Base-by-base conservation (phyloP, 2,113 vertebrate species). In the Astur gentilis region DNA sequence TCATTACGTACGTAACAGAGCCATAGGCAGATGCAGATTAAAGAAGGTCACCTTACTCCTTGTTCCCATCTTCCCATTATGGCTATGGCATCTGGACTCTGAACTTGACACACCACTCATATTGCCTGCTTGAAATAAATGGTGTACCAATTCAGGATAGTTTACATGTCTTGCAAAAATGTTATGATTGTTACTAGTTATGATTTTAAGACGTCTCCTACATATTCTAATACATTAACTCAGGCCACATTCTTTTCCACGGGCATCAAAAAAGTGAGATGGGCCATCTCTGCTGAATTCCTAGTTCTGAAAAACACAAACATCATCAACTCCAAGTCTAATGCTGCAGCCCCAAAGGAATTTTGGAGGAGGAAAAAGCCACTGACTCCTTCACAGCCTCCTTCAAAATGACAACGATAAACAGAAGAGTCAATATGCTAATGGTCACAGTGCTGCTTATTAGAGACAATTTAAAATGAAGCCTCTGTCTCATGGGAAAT, bases 351-450 rank as follows among this genome's bases (percentile, higher is more conserved):
- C 65, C 57, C 75, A 69, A 65, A 76, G 78, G 93, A 94, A 96
- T 91, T 90, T 21, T 69, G 70, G 62, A 87, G 78, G 49, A 85
- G 70, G 50, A 87, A 93, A 83, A 82, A 93, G 82, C 9, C 52
- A 91, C 50, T 38, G 70, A 90, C 81, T 96, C 90, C 94, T 93
- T 93, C 89, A 79, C 61, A 87, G 61, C 5, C 57, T 89, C 80
- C 94, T 95, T 95, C 82, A 91, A 72, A 67, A 93, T 45, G 91
- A 91, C 81, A 89, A 67, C 60, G 44, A 96, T 80, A 80, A 93
- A 89, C 67, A 92, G 60, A 73, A 84, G 65, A 95, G 89, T 52
- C 82, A 76, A 69, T 72, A 87, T 76, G 91, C 40, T 72, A 84
- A 80, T 58, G 4, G 73, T 72, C 66, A 89, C 57, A 76, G 34